Conservation (phyloP, 2,113 vertebrate genomes). For the Gobio gobio region DNA sequence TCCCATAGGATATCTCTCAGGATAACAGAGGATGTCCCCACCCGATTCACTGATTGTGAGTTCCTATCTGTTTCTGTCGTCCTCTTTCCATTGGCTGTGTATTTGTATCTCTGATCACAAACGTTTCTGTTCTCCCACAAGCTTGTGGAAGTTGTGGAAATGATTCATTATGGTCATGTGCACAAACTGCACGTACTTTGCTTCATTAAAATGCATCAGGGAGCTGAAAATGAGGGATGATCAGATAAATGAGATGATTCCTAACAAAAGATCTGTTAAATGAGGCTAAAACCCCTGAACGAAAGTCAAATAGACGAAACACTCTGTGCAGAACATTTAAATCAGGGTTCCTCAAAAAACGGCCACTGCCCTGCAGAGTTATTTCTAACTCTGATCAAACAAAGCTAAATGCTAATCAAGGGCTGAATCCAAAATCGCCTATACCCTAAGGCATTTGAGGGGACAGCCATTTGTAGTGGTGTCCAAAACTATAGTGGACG, state of each 20-base stretch:
- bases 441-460: no score
- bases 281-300: not conserved
- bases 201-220: not conserved
- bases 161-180: constrained; percentile 14
- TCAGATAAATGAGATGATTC: not conserved
- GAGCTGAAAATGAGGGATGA: not conserved
- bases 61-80: not conserved
- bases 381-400: no score
- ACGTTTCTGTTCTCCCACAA: not conserved
- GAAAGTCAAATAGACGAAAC: not conserved
- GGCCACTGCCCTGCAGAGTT: no score
- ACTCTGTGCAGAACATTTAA: not conserved
- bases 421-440: no score
- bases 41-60: constrained; percentile 31
- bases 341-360: no score
- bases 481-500: no score
- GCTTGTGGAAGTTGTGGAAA: not conserved
- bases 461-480: no score
- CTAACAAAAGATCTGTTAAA: not conserved
- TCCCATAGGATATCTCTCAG: constrained; percentile 10
- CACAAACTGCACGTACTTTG: not conserved
- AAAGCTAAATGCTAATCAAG: no score
- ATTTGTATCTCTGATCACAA: constrained; percentile 7
- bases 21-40: constrained; percentile 50
- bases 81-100: constrained; percentile 12